Evolutionary conservation across 2,888 invertebrate species (phyloP), one percentile per base, ranked within the genome.

Genomic region (Metallyticus violacea): DNA sequence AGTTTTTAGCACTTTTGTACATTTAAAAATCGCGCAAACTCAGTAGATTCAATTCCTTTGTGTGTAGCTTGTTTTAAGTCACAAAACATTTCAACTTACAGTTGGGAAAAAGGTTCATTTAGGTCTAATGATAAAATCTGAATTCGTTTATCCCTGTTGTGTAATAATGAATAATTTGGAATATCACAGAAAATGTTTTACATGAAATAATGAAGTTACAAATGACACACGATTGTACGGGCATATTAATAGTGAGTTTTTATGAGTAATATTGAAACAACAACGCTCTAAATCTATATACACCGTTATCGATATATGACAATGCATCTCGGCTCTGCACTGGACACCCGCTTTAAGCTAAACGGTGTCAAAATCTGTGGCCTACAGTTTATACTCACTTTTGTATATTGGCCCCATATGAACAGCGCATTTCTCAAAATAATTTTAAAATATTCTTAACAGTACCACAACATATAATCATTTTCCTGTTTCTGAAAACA

Each of bases 101-200:
- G 22, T 62, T 62, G 40, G 40, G 40, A 62, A 62, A 9, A 62
- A 62, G 40, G 15, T 62, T 62, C 40, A 62, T 9, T 62, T 15
- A 62, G 40, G 40, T 62, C 15, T 22, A 62, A 62, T 22, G 40
- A 15, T 62, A 62, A 62, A 62, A 62, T 62, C 40, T 62, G 40
- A 62, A 62, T 62, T 62, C 40, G 40, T 62, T 62, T 62, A 15
- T 62, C 40, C 40, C 40, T 15, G 40, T 62, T 62, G 40, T 62
- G 22, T 62, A 62, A 62, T 62, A 62, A 62, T 62, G 40, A 62
- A 62, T 22, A 62, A 62, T 62, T 62, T 62, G n/a, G 25, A 15
- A 83, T 83, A 83, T 83, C 83, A 83, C 83, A 83, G 83, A 83
- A 83, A 79, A 83, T 77, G 77, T 77, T 77, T 83, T 62, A 62